phyloP scores from a whole-genome alignment of 2,888 invertebrate genomes.

The Drosophila silvestris region DNA sequence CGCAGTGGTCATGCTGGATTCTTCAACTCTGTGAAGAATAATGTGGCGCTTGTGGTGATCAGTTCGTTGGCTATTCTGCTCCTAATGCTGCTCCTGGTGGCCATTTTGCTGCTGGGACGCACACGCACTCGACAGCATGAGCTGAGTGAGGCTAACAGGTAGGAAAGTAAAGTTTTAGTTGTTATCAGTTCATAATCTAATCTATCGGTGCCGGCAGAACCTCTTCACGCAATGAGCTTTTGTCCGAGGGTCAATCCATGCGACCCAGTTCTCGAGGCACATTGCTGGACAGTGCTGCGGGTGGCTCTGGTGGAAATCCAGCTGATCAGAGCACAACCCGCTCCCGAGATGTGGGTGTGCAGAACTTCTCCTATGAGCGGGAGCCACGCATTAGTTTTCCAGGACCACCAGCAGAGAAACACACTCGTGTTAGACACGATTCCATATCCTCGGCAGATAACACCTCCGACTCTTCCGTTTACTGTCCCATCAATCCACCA shows the following conservation, averaged over 20 bases:
- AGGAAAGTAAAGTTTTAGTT: background rate
- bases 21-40: slow-evolving; percentile 82
- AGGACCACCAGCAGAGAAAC: slow-evolving; percentile 70
- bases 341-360: slow-evolving; percentile 79
- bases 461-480: slow-evolving; percentile 85
- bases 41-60: slow-evolving; percentile 82
- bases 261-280: slow-evolving; percentile 75
- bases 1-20: slow-evolving; percentile 80
- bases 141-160: slow-evolving; percentile 80
- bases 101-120: slow-evolving; percentile 83
- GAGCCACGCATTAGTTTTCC: slow-evolving; percentile 77
- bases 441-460: slow-evolving; percentile 83
- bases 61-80: slow-evolving; percentile 82
- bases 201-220: slow-evolving; percentile 55
- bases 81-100: slow-evolving; percentile 81
- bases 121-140: slow-evolving; percentile 75
- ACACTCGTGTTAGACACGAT: slow-evolving; percentile 69
- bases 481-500: slow-evolving; percentile 84
- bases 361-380: slow-evolving; percentile 83
- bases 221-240: slow-evolving; percentile 81
- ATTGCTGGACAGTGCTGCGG: slow-evolving; percentile 56
- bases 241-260: slow-evolving; percentile 79
- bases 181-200: background rate
- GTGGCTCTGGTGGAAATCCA: slow-evolving; percentile 30
- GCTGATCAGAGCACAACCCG: slow-evolving; percentile 63